These are phyloP conservation scores for Callipepla californica DNA, from an alignment of 2,113 vertebrate genomes.

Conservation along the genomic window DNA sequence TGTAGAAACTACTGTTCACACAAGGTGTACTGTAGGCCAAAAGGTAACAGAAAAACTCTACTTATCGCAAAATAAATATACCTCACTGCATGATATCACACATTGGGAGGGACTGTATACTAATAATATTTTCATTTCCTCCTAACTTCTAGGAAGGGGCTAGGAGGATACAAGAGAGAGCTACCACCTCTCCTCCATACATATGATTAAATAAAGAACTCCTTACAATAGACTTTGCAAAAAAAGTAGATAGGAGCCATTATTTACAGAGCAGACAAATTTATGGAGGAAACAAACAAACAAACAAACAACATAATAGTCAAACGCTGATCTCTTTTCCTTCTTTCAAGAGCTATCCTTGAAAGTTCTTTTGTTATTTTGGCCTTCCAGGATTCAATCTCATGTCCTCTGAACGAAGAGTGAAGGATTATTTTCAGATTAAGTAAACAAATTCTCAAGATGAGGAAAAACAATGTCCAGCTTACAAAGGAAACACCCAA, in stretches of 20 bases:
- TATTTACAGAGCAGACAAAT: no score
- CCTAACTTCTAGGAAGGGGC: neutral
- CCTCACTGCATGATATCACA: accelerated
- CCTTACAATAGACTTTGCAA: neutral
- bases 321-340: neutral
- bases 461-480: neutral
- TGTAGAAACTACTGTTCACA: neutral
- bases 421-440: neutral
- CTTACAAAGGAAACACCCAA: accelerated
- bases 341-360: neutral
- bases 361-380: neutral
- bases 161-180: neutral
- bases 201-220: neutral
- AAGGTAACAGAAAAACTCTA: neutral
- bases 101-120: neutral
- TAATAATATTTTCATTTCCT: neutral
- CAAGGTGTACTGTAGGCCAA: neutral
- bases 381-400: neutral
- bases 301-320: neutral
- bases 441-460: neutral
- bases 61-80: neutral
- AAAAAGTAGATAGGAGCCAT: neutral
- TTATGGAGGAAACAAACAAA: no score
- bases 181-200: accelerated
- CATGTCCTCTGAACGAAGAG: neutral